Evolutionary conservation across 2,888 invertebrate genomes (phyloP), one percentile per base, ranked within the genome.

Genomic region (Agrenia bidenticulata): DNA sequence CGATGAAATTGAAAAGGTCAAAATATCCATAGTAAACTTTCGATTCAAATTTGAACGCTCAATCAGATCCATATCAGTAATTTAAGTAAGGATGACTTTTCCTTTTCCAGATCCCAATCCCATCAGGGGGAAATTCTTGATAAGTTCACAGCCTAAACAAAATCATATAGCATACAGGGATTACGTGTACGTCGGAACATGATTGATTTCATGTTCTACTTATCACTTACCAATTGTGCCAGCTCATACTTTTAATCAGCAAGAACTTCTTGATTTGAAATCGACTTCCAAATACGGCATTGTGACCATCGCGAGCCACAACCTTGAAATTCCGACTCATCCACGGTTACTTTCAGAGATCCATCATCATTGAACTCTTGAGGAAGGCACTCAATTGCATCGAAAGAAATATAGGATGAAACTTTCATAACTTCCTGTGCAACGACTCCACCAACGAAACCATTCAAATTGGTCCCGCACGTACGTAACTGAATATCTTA

Each of bases 41-140:
- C 99, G 84, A 83, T 99, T 99, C 75, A 99, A 85, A 82, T 99
- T 99, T 1, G 96, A 96, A 80, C 96, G 94, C 82, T 99, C 99
- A 74, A 99, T 99, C 75, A 94, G 86, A 83, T 99, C 99, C 98
- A 99, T 99, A 80, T 99, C 99, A 37, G 99, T 99, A n/a, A n/a
- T n/a, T n/a, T n/a, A n/a, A n/a, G n/a, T n/a, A 64, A 99, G 89
- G 54, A 88, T 89, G 61, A 98, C 84, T 78, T 87, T 84, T 1
- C 93, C 93, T 19, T 32, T 32, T 55, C 76, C 69, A 5, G 37
- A 2, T 9, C 91, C 94, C 19, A 99, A 83, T 17, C 99, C 99
- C 81, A 99, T 88, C 96, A 99, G 94, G 0, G 97, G 94, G 81
- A 97, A 95, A 83, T 98, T 98, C 83, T 99, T 99, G 72, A 99